phyloP scores from a whole-genome alignment of 2,888 invertebrate genomes.

The Caenorhabditis japonica region DNA sequence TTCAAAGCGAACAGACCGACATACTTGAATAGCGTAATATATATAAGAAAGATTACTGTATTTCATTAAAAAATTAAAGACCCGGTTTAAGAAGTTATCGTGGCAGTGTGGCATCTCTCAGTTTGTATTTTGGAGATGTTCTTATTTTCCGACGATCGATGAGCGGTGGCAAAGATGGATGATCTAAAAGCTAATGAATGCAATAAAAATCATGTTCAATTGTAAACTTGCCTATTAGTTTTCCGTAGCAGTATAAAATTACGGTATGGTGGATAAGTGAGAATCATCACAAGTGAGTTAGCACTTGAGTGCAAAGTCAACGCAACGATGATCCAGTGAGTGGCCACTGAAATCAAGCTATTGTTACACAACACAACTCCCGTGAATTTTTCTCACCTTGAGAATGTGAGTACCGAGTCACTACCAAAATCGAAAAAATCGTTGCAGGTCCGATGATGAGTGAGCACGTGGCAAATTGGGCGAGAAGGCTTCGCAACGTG shows the following conservation, averaged over 20 bases:
- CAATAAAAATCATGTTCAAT: too few relatives aligned
- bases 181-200: constrained; percentile 14
- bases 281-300: constrained; percentile 39
- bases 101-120: constrained; percentile 24
- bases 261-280: constrained; percentile 45
- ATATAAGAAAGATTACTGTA: too few relatives aligned
- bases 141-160: constrained; percentile 7
- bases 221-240: constrained; percentile 16
- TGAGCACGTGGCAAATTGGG: constrained; percentile 35
- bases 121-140: constrained; percentile 18
- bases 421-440: constrained; percentile 31
- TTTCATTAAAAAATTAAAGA: too few relatives aligned
- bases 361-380: too few relatives aligned
- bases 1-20: too few relatives aligned
- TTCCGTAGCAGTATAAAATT: constrained; percentile 38
- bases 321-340: constrained; percentile 32
- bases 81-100: constrained; percentile 7
- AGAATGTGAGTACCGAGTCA: constrained; percentile 27
- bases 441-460: constrained; percentile 36
- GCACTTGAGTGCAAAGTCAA: constrained; percentile 35
- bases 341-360: constrained; percentile 19
- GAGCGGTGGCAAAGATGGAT: constrained; percentile 22
- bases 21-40: too few relatives aligned
- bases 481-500: constrained; percentile 35
- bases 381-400: constrained; percentile 12